Conservation (phyloP, 2,888 invertebrate genomes). For the Lysandra bellargus region DNA sequence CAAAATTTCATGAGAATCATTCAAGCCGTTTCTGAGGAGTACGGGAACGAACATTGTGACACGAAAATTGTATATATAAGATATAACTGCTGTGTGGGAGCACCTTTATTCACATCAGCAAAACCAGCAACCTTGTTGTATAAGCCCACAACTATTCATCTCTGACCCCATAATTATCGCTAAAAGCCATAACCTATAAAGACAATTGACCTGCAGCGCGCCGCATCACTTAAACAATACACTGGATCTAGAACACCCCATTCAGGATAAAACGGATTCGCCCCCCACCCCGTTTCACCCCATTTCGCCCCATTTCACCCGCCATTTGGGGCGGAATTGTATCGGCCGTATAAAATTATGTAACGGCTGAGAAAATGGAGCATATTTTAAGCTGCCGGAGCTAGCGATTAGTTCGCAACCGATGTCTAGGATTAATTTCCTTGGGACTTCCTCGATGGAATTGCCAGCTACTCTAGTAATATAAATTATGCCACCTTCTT, state of each 20-base stretch:
- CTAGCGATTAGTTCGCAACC: background rate
- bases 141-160: background rate
- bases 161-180: background rate
- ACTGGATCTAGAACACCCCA: constrained; percentile 10
- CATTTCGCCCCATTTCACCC: constrained; percentile 10
- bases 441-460: background rate
- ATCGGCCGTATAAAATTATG: constrained; percentile 1
- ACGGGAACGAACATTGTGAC: no score
- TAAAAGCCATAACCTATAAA: background rate
- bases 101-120: no score
- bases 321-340: constrained; percentile 4
- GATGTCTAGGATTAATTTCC: background rate
- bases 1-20: no score
- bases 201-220: background rate
- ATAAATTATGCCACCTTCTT: no score
- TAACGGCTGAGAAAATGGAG: background rate
- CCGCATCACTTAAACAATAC: constrained; percentile 18
- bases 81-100: no score
- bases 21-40: no score
- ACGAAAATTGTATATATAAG: no score
- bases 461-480: background rate
- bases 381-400: background rate
- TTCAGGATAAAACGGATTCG: constrained; percentile 20
- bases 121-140: background rate
- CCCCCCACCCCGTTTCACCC: background rate